Evolutionary conservation across 2,888 invertebrate species (phyloP), one percentile per base, ranked within the genome.

Genomic region (Drosophila nr. perissopoda): DNA sequence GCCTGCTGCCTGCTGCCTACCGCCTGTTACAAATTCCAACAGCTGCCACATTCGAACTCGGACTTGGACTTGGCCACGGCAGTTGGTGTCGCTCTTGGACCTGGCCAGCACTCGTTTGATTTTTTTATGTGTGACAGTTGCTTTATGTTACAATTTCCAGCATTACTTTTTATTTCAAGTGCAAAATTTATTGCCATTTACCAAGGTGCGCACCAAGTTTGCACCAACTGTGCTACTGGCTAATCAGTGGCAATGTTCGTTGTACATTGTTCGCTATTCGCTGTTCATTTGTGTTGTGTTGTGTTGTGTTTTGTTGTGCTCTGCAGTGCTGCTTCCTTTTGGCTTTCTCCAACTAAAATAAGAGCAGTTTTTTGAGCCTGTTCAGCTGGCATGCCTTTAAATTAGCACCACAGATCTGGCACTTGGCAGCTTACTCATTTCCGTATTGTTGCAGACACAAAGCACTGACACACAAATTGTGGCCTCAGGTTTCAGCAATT

Each of bases 181-280:
- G 87, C 87, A 87, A 63, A 87, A 89, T 89, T 87, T 89, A 87
- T 89, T 89, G 86, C 88, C 87, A 73, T 78, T 85, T 85, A 75
- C 82, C 85, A 83, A 83, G 83, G 83, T 87, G 82, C 80, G 59
- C 62, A 76, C 76, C 74, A 69, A 77, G 73, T 73, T 79, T 70
- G 72, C 82, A 68, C 66, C 76, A 59, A 77, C 74, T 79, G 51
- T 68, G 83, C 84, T 83, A 88, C 88, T 65, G 79, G 67, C 89
- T 85, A 85, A 85, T 85, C 85, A 85, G 89, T 83, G 87, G 85
- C 89, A 80, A 73, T 80, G 84, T 74, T 79, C 64, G 66, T 71
- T 60, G 59, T n/a, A 34, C 59, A 33, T 8, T 59, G 68, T 65
- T 62, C 13, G 64, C 59, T 59, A 57, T 54, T 63, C 42, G 69